These are phyloP conservation scores for Toxotes lorentzi DNA, from an alignment of 2,797 vertebrate species.

Conservation along the genomic window DNA sequence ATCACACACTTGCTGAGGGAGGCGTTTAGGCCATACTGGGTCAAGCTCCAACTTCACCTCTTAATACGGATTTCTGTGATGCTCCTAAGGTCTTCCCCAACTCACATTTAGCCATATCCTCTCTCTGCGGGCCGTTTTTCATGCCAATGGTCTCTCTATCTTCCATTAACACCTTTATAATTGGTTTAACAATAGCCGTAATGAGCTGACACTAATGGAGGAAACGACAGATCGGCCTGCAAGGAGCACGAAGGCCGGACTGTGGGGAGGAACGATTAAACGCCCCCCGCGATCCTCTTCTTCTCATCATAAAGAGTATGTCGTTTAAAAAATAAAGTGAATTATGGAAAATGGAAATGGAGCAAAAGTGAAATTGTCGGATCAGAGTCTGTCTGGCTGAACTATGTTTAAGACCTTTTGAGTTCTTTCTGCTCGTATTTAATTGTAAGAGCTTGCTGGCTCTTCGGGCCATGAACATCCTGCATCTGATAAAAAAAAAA, in stretches of 20 bases:
- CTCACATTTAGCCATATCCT: conserved; percentile 60
- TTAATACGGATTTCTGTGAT: conserved; percentile 25
- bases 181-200: conserved; percentile 82
- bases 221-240: conserved; percentile 73
- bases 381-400: too few species aligned
- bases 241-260: not conserved
- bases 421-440: not conserved
- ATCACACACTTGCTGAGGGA: not conserved
- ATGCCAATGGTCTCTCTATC: conserved; percentile 49
- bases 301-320: not conserved
- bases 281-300: not conserved
- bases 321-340: too few species aligned
- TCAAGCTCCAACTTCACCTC: not conserved
- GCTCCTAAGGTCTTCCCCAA: not conserved
- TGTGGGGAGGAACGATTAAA: conserved; percentile 3
- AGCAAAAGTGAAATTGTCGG: too few species aligned
- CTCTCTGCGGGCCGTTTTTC: conserved; percentile 64
- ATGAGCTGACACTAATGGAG: conserved; percentile 83
- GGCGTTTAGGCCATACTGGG: not conserved
- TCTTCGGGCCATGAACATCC: not conserved
- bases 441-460: not conserved
- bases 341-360: too few species aligned
- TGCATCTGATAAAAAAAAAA: not conserved
- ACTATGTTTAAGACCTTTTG: too few species aligned
- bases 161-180: conserved; percentile 87